These are phyloP conservation scores for Anastatus disparis DNA, from an alignment of 1,140 invertebrate species.

Conservation along the genomic window DNA sequence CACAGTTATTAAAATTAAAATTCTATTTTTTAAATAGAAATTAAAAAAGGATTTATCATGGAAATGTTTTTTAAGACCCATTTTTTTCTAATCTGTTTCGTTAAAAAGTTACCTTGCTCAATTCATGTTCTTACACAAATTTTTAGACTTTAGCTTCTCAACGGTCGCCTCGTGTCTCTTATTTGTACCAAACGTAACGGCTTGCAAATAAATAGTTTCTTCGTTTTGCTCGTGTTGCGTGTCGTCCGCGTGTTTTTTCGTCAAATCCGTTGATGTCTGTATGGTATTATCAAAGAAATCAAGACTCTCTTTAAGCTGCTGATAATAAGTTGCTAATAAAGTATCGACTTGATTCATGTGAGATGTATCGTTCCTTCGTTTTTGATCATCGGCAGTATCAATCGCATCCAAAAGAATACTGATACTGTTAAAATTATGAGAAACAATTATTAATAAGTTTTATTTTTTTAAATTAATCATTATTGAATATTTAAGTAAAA, in stretches of 20 bases:
- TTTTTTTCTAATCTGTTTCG: background rate
- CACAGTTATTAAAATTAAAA: background rate
- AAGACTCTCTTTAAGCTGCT: conserved; percentile 32
- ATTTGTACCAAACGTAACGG: conserved; percentile 41
- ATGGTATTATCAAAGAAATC: conserved; percentile 40
- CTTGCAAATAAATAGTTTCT: conserved; percentile 44
- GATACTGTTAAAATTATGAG: conserved; percentile 50
- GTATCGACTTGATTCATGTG: conserved; percentile 52
- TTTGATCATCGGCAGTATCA: conserved; percentile 49
- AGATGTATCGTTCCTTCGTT: conserved; percentile 43
- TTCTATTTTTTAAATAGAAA: background rate
- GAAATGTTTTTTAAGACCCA: background rate
- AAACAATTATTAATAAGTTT: no score
- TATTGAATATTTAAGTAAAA: no score
- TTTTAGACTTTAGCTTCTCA: conserved; percentile 42
- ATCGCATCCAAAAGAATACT: conserved; percentile 52
- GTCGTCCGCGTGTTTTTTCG: conserved; percentile 2
- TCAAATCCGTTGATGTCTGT: conserved; percentile 27
- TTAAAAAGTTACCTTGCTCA: background rate
- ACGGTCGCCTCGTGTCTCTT: conserved; percentile 40
- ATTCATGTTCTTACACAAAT: conserved; percentile 47
- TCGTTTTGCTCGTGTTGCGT: conserved; percentile 41
- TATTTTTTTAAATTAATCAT: no score
- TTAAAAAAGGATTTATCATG: background rate
- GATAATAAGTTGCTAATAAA: conserved; percentile 46